Percentiles rank a stretch among this genome's conserved stretches.
Evolutionary conservation across 1,140 invertebrate species (phyloP).

Genomic region (Panulirus ornatus): DNA sequence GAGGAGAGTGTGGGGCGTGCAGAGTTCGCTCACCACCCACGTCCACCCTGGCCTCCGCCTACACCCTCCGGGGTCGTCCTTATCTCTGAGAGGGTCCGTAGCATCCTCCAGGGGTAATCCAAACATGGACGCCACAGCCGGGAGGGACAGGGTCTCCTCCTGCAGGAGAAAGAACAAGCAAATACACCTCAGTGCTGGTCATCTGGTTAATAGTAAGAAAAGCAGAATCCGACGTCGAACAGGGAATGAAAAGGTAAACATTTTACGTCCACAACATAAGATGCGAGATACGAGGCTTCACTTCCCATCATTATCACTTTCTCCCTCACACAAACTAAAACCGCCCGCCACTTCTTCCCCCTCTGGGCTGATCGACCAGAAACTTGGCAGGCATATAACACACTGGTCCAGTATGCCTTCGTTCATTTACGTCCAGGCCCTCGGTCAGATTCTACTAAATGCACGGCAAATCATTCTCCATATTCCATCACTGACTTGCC

Average conservation of each 20-base stretch:
- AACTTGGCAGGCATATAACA: no score
- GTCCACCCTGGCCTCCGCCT: constrained; percentile 28
- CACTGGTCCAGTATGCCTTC: no score
- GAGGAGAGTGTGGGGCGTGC: constrained; percentile 35
- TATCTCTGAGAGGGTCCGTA: not conserved
- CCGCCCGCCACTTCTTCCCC: no score
- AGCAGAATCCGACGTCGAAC: not conserved
- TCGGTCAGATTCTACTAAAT: no score
- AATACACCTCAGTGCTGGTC: not conserved
- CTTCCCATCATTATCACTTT: not conserved
- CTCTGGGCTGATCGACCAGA: no score
- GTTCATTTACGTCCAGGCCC: no score
- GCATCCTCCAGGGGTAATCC: not conserved
- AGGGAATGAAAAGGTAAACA: not conserved
- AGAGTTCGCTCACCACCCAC: constrained; percentile 60
- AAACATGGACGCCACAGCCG: constrained; percentile 8
- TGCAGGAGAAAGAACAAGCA: not conserved
- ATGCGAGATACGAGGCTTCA: not conserved
- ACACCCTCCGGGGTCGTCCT: not conserved
- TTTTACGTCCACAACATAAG: not conserved
- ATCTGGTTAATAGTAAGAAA: not conserved
- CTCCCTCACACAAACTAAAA: not conserved
- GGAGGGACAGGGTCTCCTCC: not conserved
- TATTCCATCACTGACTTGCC: no score
- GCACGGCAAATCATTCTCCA: no score